These are phyloP conservation scores for Pseudeuparius sepicola DNA, from an alignment of 2,888 invertebrate species.

Conservation along the genomic window DNA sequence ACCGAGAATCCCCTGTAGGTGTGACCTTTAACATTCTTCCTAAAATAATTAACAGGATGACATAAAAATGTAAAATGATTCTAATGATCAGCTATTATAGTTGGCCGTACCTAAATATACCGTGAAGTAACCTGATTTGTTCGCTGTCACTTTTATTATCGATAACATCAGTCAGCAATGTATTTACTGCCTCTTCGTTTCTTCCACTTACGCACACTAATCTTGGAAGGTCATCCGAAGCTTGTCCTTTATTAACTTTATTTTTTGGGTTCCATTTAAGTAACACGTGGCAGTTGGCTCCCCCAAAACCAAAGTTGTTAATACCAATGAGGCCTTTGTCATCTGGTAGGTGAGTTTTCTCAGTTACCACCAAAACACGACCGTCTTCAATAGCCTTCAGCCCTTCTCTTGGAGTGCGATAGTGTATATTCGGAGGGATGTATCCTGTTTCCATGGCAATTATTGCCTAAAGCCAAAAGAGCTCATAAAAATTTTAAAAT, in stretches of 20 bases:
- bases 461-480: slow-evolving; percentile 21
- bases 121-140: slow-evolving; percentile 29
- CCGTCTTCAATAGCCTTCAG: slow-evolving; percentile 52
- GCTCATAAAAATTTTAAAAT: no score
- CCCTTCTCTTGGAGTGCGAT: slow-evolving; percentile 38
- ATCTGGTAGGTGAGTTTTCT: slow-evolving; percentile 50
- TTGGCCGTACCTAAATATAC: slow-evolving; percentile 27
- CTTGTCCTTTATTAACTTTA: slow-evolving; percentile 51
- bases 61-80: slow-evolving; percentile 2
- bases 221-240: slow-evolving; percentile 58
- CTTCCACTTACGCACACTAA: slow-evolving; percentile 69
- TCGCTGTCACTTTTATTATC: slow-evolving; percentile 31
- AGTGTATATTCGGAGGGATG: slow-evolving; percentile 83
- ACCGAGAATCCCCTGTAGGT: slow-evolving; percentile 69
- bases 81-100: neutral
- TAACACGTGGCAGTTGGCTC: slow-evolving; percentile 69
- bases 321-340: slow-evolving; percentile 68
- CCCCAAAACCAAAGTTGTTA: slow-evolving; percentile 92
- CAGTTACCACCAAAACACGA: slow-evolving; percentile 61
- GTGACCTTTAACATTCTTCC: slow-evolving; percentile 47
- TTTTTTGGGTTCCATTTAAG: slow-evolving; percentile 49
- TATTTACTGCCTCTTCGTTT: slow-evolving; percentile 63
- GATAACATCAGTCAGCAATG: slow-evolving; percentile 53
- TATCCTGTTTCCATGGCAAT: slow-evolving; percentile 64
- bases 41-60: slow-evolving; percentile 15